A percentile compares a stretch with the other conserved stretches of the same genome.
Evolutionary conservation across 2,888 invertebrate genomes (phyloP).

Genomic region (Melieria crassipennis): DNA sequence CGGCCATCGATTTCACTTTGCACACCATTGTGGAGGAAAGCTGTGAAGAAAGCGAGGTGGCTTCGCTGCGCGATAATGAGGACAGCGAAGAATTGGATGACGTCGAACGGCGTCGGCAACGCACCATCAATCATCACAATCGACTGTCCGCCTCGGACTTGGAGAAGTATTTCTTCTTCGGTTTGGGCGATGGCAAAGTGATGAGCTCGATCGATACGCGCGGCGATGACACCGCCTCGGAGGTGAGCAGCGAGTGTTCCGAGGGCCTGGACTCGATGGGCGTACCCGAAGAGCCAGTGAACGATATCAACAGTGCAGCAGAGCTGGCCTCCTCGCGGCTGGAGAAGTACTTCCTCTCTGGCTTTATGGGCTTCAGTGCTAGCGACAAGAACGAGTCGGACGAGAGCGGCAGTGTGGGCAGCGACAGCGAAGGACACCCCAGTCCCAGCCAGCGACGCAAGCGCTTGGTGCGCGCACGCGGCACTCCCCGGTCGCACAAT

Average conservation of each 20-base stretch:
- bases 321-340: conserved; percentile 84
- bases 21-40: conserved; percentile 95
- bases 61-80: conserved; percentile 66
- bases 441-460: conserved; percentile 88
- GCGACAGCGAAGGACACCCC: conserved; percentile 88
- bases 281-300: conserved; percentile 68
- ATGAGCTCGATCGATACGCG: conserved; percentile 66
- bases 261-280: conserved; percentile 80
- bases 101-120: conserved; percentile 64
- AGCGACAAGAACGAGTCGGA: conserved; percentile 74
- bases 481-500: conserved; percentile 84
- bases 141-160: conserved; percentile 82
- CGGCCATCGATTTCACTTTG: conserved; percentile 86
- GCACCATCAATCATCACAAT: conserved; percentile 66
- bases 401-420: conserved; percentile 87
- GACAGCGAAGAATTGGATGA: conserved; percentile 48
- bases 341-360: conserved; percentile 89
- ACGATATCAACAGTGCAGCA: conserved; percentile 71
- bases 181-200: conserved; percentile 76
- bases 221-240: conserved; percentile 76
- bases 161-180: conserved; percentile 91
- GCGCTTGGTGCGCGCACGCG: conserved; percentile 81
- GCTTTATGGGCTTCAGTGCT: conserved; percentile 83
- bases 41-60: conserved; percentile 91
- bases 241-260: conserved; percentile 87